Evolutionary conservation across 1,140 invertebrate species (phyloP).

Genomic region (Dreissena polymorpha): DNA sequence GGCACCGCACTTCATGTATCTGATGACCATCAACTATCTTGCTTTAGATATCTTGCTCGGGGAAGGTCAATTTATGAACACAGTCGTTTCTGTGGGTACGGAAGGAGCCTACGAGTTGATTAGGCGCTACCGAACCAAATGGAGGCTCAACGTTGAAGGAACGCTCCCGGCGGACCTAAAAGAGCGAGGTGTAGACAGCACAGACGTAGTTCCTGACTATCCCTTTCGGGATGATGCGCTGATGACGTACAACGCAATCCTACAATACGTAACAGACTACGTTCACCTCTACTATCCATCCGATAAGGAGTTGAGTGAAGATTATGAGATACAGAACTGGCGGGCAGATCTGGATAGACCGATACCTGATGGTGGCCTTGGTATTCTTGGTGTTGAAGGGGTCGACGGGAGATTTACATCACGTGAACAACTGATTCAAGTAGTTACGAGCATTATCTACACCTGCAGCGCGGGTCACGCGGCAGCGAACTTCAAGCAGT

Average conservation of each 20-base stretch:
- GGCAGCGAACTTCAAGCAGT: slow-evolving; percentile 77
- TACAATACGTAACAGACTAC: slow-evolving; percentile 39
- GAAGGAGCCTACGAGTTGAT: slow-evolving; percentile 12
- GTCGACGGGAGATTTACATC: slow-evolving; percentile 63
- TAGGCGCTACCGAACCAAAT: neutral
- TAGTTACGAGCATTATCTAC: slow-evolving; percentile 74
- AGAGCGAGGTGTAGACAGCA: slow-evolving; percentile 60
- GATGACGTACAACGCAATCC: slow-evolving; percentile 69
- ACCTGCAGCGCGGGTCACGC: slow-evolving; percentile 79
- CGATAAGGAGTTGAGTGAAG: slow-evolving; percentile 37
- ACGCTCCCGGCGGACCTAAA: slow-evolving; percentile 41
- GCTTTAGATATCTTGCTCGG: neutral
- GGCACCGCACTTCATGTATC: slow-evolving; percentile 78
- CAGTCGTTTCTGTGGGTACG: neutral
- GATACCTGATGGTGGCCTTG: slow-evolving; percentile 71
- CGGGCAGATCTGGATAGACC: slow-evolving; percentile 71
- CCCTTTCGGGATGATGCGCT: slow-evolving; percentile 79
- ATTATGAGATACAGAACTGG: slow-evolving; percentile 77
- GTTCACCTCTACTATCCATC: neutral
- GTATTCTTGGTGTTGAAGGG: slow-evolving; percentile 66
- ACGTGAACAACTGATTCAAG: slow-evolving; percentile 72
- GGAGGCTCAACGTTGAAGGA: slow-evolving; percentile 46
- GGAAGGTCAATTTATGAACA: slow-evolving; percentile 7
- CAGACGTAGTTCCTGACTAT: slow-evolving; percentile 75
- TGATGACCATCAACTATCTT: slow-evolving; percentile 76